A percentile compares a stretch with the other conserved stretches of the same genome.
These are phyloP conservation scores for Antigone vipio DNA, from an alignment of 2,113 vertebrate genomes.

Conservation along the genomic window DNA sequence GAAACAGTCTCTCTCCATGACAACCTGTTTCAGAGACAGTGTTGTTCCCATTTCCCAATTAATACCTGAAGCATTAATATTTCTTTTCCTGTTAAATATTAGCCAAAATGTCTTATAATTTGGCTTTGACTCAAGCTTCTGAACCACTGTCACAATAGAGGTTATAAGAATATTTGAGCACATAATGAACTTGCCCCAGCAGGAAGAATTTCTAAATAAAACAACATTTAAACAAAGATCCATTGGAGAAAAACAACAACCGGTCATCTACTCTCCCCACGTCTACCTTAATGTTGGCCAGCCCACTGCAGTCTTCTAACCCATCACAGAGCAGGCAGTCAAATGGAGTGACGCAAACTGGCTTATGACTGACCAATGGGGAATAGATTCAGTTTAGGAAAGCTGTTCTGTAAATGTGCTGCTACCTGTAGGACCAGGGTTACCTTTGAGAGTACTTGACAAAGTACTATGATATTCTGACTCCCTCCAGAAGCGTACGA, in stretches of 20 bases:
- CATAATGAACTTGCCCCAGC: background rate
- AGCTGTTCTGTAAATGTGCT: background rate
- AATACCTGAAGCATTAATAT: background rate
- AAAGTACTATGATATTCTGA: background rate
- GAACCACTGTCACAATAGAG: background rate
- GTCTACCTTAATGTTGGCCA: background rate
- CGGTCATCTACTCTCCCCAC: background rate
- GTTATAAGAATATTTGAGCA: background rate
- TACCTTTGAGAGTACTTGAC: background rate
- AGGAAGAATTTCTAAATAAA: background rate
- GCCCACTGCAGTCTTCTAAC: background rate
- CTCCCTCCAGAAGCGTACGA: background rate
- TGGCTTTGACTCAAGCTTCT: background rate
- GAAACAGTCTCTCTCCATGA: background rate
- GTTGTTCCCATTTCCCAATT: background rate
- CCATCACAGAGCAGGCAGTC: background rate
- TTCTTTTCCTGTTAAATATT: background rate
- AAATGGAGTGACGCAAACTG: background rate
- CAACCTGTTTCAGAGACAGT: background rate
- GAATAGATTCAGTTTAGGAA: background rate
- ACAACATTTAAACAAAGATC: background rate
- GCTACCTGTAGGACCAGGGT: background rate
- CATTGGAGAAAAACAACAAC: background rate
- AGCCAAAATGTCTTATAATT: background rate
- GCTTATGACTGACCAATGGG: background rate